Percentiles rank a stretch among this genome's conserved stretches.
phyloP scores from a whole-genome alignment of 1,140 invertebrate species.

The Atta colombica region DNA sequence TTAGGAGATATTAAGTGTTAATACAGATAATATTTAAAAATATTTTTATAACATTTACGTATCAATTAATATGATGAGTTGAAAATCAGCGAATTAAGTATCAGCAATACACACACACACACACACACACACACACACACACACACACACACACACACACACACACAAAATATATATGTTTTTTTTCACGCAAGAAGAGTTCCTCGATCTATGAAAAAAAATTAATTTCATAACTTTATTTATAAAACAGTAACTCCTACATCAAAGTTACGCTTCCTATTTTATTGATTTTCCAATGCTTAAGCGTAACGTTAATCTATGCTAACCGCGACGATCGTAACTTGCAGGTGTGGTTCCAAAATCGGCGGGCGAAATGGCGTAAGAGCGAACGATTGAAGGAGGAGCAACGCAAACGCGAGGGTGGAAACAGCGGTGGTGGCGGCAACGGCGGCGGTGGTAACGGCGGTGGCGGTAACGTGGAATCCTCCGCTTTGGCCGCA shows the following conservation, averaged over 20 bases:
- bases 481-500: constrained; percentile 69
- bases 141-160: too few species aligned
- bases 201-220: neutral
- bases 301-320: neutral
- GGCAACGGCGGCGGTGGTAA: constrained; percentile 76
- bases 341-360: constrained; percentile 97
- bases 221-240: constrained; percentile 10
- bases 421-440: constrained; percentile 88
- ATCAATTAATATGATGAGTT: neutral
- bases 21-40: neutral
- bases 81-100: neutral
- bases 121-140: too few species aligned
- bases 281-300: neutral
- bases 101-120: neutral
- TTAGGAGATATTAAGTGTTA: neutral
- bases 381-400: constrained; percentile 96
- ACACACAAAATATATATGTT: neutral
- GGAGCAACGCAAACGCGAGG: constrained; percentile 94
- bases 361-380: constrained; percentile 96
- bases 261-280: neutral
- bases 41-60: neutral
- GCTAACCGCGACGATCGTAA: neutral
- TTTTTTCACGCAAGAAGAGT: neutral
- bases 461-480: constrained; percentile 54
- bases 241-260: neutral